phyloP scores from a whole-genome alignment of 2,888 invertebrate species.

The Leptinotarsa peninsularis region DNA sequence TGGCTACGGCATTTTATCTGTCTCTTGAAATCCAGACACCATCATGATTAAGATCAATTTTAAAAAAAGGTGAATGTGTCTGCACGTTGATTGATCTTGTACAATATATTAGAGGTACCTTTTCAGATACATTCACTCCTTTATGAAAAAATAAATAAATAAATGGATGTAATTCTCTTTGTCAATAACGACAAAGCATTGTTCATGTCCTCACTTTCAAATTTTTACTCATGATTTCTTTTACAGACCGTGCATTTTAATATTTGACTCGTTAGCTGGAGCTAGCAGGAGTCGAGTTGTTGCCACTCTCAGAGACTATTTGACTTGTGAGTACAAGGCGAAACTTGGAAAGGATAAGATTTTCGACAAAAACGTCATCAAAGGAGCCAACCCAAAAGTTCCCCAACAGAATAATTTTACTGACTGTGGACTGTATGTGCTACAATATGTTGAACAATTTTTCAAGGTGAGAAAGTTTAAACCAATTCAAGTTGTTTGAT shows the following conservation, averaged over 20 bases:
- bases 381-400: constrained; percentile 88
- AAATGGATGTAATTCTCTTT: no score
- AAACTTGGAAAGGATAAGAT: constrained; percentile 74
- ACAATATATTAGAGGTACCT: no score
- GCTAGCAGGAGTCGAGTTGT: constrained; percentile 86
- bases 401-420: constrained; percentile 98
- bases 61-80: no score
- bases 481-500: not conserved
- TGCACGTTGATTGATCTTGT: no score
- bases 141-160: no score
- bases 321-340: constrained; percentile 86
- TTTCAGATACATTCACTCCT: not conserved
- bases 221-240: not conserved
- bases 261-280: constrained; percentile 93
- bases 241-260: constrained; percentile 90
- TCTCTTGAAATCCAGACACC: no score
- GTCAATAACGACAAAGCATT: no score
- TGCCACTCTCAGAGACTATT: constrained; percentile 90
- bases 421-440: constrained; percentile 94
- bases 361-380: constrained; percentile 86
- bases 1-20: no score
- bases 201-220: no score
- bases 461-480: constrained; percentile 75
- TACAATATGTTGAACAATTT: constrained; percentile 97
- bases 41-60: no score